Evolutionary conservation across 2,888 invertebrate species (phyloP).

Genomic region (Oscheius sp.): DNA sequence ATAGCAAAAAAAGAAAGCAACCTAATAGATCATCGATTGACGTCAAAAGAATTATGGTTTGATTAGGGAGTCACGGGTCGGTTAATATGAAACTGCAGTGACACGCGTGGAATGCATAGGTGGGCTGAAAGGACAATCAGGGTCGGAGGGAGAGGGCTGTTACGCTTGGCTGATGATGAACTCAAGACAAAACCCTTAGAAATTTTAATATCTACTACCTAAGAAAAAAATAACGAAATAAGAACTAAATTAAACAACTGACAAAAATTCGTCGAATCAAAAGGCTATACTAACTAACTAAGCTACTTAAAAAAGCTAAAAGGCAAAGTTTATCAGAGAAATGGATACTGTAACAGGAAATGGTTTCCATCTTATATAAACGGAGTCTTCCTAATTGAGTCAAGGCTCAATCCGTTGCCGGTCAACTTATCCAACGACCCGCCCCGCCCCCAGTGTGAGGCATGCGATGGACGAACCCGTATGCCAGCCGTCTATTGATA

Average conservation of each 20-base stretch:
- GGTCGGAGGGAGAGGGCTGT: neutral
- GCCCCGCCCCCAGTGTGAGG: conserved; percentile 27
- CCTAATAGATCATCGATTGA: no score
- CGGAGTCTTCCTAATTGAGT: conserved; percentile 23
- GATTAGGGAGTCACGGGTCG: neutral
- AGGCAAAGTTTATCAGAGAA: no score
- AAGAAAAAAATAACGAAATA: no score
- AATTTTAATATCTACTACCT: no score
- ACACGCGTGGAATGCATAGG: neutral
- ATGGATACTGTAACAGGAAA: no score
- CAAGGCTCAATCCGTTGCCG: conserved; percentile 27
- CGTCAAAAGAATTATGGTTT: neutral
- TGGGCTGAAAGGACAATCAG: neutral
- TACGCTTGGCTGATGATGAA: neutral
- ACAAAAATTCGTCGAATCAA: neutral
- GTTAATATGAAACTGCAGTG: neutral
- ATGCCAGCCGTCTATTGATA: conserved; percentile 8
- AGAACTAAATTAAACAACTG: no score
- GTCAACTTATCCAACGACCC: conserved; percentile 23
- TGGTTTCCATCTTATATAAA: no score
- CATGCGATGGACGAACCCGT: conserved; percentile 19
- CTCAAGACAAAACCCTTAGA: neutral
- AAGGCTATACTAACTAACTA: no score
- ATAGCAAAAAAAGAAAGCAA: no score
- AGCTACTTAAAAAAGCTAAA: no score